Evolutionary conservation across 2,797 vertebrate species (phyloP), one percentile per base, ranked within the genome.

Genomic region (Strix occidentalis): DNA sequence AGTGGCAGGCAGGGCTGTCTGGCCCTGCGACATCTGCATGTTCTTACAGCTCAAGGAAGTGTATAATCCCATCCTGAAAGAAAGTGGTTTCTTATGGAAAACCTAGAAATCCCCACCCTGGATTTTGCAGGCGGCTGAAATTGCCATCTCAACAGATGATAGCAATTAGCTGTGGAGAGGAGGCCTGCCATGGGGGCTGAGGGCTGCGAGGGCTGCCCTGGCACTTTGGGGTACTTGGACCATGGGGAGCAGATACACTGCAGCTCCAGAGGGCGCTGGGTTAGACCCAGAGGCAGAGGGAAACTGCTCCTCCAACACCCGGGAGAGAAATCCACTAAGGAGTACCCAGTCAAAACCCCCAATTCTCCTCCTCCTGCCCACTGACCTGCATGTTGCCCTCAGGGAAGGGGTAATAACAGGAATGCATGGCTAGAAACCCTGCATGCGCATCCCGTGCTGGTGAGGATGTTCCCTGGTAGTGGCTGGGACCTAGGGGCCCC

Each of bases 21-120:
- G 92, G 68, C 48, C 74, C 45, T 64, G 3, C 0, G 0, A 94
- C 48, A 84, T 91, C 93, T 92, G 89, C 20, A 28, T 79, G 65
- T 68, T 76, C 79, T 95, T 90, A 71, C 2, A 4, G 71, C 58
- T 91, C 6, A 1, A 94, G 74, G 54, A 95, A 95, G 25, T 84
- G 28, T 48, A 78, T 87, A 91, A 96, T 94, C 71, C 56, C 37
- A 72, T 82, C 61, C 86, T 93, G 86, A 93, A 94, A 69, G 43
- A 91, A 60, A 84, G 43, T 51, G 29, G 39, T 72, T 96, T 96
- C 80, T 93, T 66, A 78, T 14, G 50, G 83, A 95, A 93, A 93
- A 84, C 21, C 24, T 45, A 23, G 91, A 81, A 43, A 37, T 51
- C 53, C 35, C 29, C 57, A 39, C 41, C 41, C 71, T 75, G 48